phyloP scores from a whole-genome alignment of 2,888 invertebrate species.

The Drosophila lutescens region DNA sequence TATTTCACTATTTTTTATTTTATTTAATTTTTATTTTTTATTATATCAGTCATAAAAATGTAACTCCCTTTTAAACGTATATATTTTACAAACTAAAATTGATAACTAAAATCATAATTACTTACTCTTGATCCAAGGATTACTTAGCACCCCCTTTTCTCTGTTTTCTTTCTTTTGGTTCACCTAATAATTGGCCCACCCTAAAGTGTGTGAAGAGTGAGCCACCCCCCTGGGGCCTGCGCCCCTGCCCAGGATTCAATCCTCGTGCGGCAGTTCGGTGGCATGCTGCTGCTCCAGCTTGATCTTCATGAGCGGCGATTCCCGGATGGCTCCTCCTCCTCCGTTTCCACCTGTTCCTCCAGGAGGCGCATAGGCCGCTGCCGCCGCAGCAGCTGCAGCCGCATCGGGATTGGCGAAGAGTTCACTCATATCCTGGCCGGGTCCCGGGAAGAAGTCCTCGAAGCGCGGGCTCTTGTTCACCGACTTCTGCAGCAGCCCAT shows the following conservation, averaged over 20 bases:
- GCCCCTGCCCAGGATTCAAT: constrained; percentile 65
- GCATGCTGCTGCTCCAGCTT: constrained; percentile 82
- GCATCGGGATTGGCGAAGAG: constrained; percentile 75
- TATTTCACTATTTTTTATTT: not conserved
- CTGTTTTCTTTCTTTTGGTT: not conserved
- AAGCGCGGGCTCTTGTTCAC: constrained; percentile 83
- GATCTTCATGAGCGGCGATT: constrained; percentile 82
- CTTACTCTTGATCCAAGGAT: constrained; percentile 21
- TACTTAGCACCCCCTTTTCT: constrained; percentile 27
- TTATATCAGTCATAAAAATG: constrained; percentile 1
- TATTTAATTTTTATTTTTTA: not conserved
- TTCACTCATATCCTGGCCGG: constrained; percentile 80
- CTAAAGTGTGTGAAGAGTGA: not conserved
- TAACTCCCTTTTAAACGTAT: not conserved
- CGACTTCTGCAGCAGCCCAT: constrained; percentile 82
- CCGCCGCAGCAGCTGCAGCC: constrained; percentile 67
- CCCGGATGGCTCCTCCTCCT: constrained; percentile 54
- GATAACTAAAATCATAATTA: not conserved
- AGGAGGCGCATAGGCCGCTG: constrained; percentile 69
- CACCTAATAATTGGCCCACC: constrained; percentile 15
- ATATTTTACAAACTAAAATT: not conserved
- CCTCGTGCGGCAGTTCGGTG: constrained; percentile 82
- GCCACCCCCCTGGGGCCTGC: constrained; percentile 11
- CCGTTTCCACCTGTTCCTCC: not conserved
- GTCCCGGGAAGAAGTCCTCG: constrained; percentile 82